Base-by-base conservation (phyloP, 1,140 invertebrate species). In the Drosophila truncata region DNA sequence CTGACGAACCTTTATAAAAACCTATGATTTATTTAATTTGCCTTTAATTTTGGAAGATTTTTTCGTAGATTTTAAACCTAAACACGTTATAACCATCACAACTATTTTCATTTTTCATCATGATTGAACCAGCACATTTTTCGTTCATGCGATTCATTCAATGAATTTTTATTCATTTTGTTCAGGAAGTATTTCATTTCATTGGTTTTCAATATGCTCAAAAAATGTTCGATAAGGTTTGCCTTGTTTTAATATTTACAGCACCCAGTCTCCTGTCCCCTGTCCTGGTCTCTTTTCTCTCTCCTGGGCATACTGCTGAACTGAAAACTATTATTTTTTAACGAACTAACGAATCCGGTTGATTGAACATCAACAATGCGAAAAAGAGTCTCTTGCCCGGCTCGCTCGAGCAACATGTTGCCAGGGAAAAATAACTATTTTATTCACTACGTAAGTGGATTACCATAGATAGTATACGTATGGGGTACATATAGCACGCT, bases 301-400 rank as follows among this genome's bases (percentile, higher is more conserved):
- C 20, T 35, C 31, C 50, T 16, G 31, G 18, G 14, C 52, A 9
- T 27, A 23, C 42, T 39, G 23, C 66, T 50, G 27, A 73, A 64
- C 63, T 70, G 64, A 54, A 84, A 84, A 79, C 75, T 79, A 82
- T 80, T 87, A 79, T 87, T 87, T 86, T 88, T 86, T 86, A 87
- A 87, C 84, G 84, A 88, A 88, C 77, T 80, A 78, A 83, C 80
- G 80, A 78, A 63, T 83, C 77, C 72, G 65, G 67, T 80, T 88
- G 84, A 88, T 87, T 87, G 80, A 78, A 88, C 84, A 80, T 72
- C 67, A 88, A 82, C 80, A 88, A 88, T 75, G 67, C 72, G 71
- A 47, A 41, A 47, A 49, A 59, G 66, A 78, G 35, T 50, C 41
- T 16, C 25, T 20, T 46, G 66, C 44, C 62, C 23, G 62, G 35